These are phyloP conservation scores for Gnathonemus longibarbis DNA, from an alignment of 2,113 vertebrate species.

Conservation along the genomic window DNA sequence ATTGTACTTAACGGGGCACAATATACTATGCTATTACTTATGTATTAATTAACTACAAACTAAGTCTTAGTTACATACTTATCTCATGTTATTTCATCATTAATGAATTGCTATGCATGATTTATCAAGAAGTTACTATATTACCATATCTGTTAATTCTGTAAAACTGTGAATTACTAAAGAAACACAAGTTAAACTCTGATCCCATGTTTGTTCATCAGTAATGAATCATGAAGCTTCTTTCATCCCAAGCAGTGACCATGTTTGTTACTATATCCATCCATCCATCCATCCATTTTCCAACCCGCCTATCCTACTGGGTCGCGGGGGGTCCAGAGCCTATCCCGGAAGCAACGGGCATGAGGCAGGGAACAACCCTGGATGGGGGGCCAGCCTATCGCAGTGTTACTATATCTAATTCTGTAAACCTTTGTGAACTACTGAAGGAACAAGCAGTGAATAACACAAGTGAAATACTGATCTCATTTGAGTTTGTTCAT, in stretches of 20 bases:
- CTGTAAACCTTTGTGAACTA: background rate
- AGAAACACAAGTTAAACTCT: no score
- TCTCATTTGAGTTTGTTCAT: background rate
- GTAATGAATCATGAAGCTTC: background rate
- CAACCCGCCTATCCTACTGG: no score
- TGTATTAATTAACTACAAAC: background rate
- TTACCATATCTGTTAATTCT: background rate
- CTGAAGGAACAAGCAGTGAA: background rate
- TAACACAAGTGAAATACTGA: background rate
- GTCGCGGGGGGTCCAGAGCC: no score
- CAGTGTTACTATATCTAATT: background rate
- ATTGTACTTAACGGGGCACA: background rate
- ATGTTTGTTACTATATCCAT: background rate
- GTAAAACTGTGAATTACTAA: background rate
- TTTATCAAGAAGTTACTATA: background rate
- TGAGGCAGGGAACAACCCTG: no score
- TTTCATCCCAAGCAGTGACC: background rate
- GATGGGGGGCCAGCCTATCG: no score
- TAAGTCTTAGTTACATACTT: background rate
- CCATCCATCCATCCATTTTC: no score
- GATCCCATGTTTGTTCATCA: background rate
- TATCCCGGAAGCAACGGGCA: no score
- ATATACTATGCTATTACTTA: background rate
- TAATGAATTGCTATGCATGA: background rate
- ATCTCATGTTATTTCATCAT: background rate